Base-by-base conservation (phyloP, 2,113 vertebrate genomes). In the Myocastor coypus region DNA sequence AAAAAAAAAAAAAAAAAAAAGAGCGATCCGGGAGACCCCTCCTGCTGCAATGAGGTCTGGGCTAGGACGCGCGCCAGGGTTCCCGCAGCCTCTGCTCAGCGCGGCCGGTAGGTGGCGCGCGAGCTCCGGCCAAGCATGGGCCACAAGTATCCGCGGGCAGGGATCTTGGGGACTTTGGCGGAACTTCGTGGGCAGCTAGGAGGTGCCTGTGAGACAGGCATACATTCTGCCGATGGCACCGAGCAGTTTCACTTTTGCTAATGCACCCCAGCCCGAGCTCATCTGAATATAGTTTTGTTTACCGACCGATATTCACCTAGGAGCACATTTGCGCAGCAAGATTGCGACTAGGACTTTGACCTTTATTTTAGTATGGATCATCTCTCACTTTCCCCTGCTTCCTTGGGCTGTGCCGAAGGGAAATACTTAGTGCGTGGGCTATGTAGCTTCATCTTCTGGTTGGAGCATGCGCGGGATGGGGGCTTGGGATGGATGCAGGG, bases 81-180 rank as follows among this genome's bases (percentile, higher is more conserved):
- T 88, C 57, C 16, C 28, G 46, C 30, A 66, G 92, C 28, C 10
- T 7, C 46, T 85, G 57, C 78, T 20, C 89, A 30, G 57, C 3
- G 42, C 30, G 32, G 34, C 82, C 94, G 46, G 89, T 83, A 96
- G 96, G 94, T 24, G 93, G 81, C 94, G 92, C 80, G 50, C 24
- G 73, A 95, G 93, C 68, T 32, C 89, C 13, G 32, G 68, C 37
- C 89, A 7, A 61, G 26, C 3, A 63, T 3, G 0, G 81, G 0
- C 30, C 7, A 66, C 42, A 5, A 55, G 63, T 64, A 57, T 59
- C 26, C 12, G 50, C 7, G 1, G 3, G 52, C 0, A 19, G 20
- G n/a, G 57, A 71, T 59, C 16, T 37, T 16, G 61, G 69, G 52
- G 40, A 37, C 7, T 17, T 30, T 4, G 6, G 2, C 55, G 28